Evolutionary conservation across 2,113 vertebrate species (phyloP), one percentile per base, ranked within the genome.

Genomic region (Centropus bengalensis): DNA sequence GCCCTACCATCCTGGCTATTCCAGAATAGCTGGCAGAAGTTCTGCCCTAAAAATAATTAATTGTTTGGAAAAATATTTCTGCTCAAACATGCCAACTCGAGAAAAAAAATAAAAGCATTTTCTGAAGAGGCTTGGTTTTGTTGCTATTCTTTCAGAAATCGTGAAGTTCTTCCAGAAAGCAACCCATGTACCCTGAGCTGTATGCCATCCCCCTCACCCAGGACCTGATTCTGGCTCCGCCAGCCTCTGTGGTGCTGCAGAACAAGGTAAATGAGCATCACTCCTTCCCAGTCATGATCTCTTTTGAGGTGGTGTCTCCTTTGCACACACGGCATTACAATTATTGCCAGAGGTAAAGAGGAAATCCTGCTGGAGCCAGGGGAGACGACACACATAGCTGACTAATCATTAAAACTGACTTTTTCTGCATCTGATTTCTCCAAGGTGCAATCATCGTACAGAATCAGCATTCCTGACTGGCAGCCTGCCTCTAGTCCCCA

Each of bases 251-350:
- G 1, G 38, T 40, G 49, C 80, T 73, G 20, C 4, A 8, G 40
- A 56, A 28, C 3, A 0, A 47, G n/a, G 42, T 2, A 55, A 54
- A 22, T 0, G 4, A 54, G 23, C 17, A 16, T 28, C 1, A 1
- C n/a, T 60, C 45, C 56, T 86, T 75, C 63, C 27, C 47, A 3
- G 28, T 44, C n/a, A 1, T 4, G 2, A 8, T 22, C 23, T 87
- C 56, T 56, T 45, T 23, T 6, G 47, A 70, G 47, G 38, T 38
- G 18, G 36, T 2, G 0, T 75, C 67, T 24, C 45, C 45, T 82
- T 69, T 60, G 51, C 1, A 0, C 28, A 12, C 1, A 0, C 12
- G 2, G 40, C 6, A 0, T 54, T 77, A 51, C 56, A 71, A 24
- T 88, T 78, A 58, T 13, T 54, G 63, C 59, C 77, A 9, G 67